Percentiles rank a stretch among this genome's conserved stretches.
Conservation (phyloP, 35 echinoderm and acorn worm genomes). For the Apostichopus californicus region DNA sequence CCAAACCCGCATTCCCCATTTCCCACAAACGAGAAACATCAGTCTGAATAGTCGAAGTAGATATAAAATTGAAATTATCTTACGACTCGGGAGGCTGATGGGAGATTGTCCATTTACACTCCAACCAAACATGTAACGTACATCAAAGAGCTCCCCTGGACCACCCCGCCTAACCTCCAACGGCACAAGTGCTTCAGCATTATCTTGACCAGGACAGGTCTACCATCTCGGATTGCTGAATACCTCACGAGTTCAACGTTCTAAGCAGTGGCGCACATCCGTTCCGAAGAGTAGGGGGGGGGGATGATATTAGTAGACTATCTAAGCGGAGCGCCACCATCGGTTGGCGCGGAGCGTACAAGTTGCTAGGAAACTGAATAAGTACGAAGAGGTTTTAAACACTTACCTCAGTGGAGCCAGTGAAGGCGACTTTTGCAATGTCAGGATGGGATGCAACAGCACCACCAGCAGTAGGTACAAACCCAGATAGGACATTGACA, state of each 20-base stretch:
- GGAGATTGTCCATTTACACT: neutral
- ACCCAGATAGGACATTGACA: conserved; percentile 84
- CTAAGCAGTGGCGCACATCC: neutral
- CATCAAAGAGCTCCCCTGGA: neutral
- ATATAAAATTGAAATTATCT: conserved; percentile 44
- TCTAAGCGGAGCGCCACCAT: too few relatives aligned
- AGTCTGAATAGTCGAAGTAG: neutral
- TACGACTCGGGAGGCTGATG: neutral
- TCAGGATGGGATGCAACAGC: conserved; percentile 72
- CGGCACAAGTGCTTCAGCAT: neutral
- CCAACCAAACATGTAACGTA: conserved; percentile 59
- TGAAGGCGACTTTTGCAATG: conserved; percentile 89
- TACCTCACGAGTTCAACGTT: conserved; percentile 7
- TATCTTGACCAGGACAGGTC: neutral
- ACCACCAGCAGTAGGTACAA: conserved; percentile 84
- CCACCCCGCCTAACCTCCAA: neutral
- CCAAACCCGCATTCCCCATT: conserved; percentile 15
- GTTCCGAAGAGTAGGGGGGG: too few relatives aligned
- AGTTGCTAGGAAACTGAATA: too few relatives aligned
- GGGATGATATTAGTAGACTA: too few relatives aligned
- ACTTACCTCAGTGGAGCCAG: conserved; percentile 94
- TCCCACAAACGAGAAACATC: conserved; percentile 36
- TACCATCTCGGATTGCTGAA: neutral
- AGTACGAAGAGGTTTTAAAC: too few relatives aligned
- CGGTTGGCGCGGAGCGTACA: too few relatives aligned